Evolutionary conservation across 1,140 invertebrate species (phyloP), one percentile per base, ranked within the genome.

Genomic region (Neocloeon triangulifer): DNA sequence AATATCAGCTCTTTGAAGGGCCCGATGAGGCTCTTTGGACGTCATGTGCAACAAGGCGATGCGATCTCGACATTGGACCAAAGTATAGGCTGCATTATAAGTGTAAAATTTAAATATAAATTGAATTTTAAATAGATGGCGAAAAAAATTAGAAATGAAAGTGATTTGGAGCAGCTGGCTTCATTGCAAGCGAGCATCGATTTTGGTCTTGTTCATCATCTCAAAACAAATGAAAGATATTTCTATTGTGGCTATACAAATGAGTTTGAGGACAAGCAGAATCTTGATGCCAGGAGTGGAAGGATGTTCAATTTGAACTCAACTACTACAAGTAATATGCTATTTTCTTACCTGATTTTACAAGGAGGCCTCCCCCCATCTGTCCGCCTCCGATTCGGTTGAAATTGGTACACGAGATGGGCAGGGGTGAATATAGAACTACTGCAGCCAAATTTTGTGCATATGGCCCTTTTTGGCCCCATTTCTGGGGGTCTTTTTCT

Each of bases 171-270:
- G n/a, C n/a, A n/a, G n/a, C n/a, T n/a, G n/a, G n/a, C n/a, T n/a
- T n/a, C n/a, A n/a, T n/a, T n/a, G n/a, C n/a, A n/a, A n/a, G 73
- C 85, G 37, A 88, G 94, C 76, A 70, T 94, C 30, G 80, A 84
- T 36, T 62, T 69, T 35, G 85, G 85, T 15, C 56, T 95, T n/a
- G 62, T 69, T 25, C 69, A 73, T 41, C 67, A 75, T 41, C 56
- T 79, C 4, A 44, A 61, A 7, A 69, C 74, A 47, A 59, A n/a
- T 96, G 20, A 80, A 89, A 55, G 73, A 82, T 48, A 86, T 95
- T 38, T 73, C 79, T 15, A 70, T 72, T 20, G 64, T 75, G 7
- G 89, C 89, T 0, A n/a, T n/a, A 73, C 74, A 17, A 92, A 92
- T 53, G 91, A 96, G 50, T 80, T 73, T 48, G 63, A 70, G 1